These are phyloP conservation scores for Rhinophrynus dorsalis DNA, from an alignment of 2,797 vertebrate species.

Conservation along the genomic window DNA sequence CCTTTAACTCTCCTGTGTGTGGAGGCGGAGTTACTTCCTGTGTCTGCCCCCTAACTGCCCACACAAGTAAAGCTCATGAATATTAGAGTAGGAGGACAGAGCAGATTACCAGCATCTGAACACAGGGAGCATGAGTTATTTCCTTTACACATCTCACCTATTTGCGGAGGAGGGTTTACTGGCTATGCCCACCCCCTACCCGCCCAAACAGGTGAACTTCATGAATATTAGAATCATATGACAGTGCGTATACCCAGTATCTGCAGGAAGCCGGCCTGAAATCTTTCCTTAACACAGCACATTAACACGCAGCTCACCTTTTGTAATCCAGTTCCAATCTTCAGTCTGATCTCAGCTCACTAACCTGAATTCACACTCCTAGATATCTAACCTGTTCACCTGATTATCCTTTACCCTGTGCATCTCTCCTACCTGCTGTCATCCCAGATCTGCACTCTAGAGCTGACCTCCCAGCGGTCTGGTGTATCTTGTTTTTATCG, in stretches of 20 bases:
- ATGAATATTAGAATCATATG: no score
- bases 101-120: neutral
- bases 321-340: neutral
- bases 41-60: neutral
- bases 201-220: neutral
- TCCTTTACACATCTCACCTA: neutral
- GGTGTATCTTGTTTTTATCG: constrained; percentile 67
- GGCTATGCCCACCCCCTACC: neutral
- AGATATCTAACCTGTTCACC: constrained; percentile 60
- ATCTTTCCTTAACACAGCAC: no score
- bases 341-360: neutral
- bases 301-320: neutral
- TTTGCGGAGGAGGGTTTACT: neutral
- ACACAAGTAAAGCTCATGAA: neutral
- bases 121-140: no score
- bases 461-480: no score
- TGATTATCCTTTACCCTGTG: constrained; percentile 69
- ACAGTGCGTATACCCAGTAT: no score
- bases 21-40: neutral
- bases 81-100: neutral
- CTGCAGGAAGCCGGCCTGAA: no score
- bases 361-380: no score
- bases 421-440: neutral
- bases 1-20: constrained; percentile 1
- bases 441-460: neutral